These are phyloP conservation scores for Xenopus petersii DNA, from an alignment of 2,797 vertebrate genomes.

Conservation along the genomic window DNA sequence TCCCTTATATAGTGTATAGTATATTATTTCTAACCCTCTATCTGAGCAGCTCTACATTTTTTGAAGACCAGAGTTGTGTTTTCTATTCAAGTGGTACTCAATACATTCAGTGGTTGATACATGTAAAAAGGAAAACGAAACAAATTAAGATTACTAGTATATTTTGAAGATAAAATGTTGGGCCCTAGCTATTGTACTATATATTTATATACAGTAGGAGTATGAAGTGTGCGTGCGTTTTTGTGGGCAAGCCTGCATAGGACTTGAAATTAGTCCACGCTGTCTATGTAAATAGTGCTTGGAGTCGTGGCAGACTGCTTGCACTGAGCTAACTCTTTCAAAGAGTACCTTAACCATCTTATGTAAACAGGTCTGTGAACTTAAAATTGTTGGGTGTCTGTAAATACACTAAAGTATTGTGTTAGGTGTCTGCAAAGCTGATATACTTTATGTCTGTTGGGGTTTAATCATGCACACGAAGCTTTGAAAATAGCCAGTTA, in stretches of 20 bases:
- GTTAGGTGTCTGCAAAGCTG: slow-evolving; percentile 20
- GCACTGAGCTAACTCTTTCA: slow-evolving; percentile 48
- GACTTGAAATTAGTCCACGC: slow-evolving; percentile 57
- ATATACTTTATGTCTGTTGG: slow-evolving; percentile 20
- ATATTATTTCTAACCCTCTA: no score
- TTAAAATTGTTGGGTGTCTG: slow-evolving; percentile 46
- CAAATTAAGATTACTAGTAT: no score
- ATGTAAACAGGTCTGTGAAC: slow-evolving; percentile 51
- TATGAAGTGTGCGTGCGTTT: background rate
- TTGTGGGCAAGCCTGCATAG: slow-evolving; percentile 30
- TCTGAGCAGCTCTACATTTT: no score
- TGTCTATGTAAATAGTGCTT: slow-evolving; percentile 58
- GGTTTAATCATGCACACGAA: slow-evolving; percentile 26
- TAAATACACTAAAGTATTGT: slow-evolving; percentile 54
- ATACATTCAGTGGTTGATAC: no score
- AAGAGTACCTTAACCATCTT: slow-evolving; percentile 40
- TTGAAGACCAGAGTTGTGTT: no score
- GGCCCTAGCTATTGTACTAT: no score
- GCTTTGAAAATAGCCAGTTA: slow-evolving; percentile 36
- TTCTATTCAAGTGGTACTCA: no score
- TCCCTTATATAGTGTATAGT: no score
- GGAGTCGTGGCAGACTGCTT: slow-evolving; percentile 43
- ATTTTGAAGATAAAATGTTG: no score
- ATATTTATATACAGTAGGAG: no score
- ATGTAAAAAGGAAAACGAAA: no score